A percentile compares a stretch with the other conserved stretches of the same genome.
These are phyloP conservation scores for Motacilla alba DNA, from an alignment of 2,113 vertebrate species.

Conservation along the genomic window DNA sequence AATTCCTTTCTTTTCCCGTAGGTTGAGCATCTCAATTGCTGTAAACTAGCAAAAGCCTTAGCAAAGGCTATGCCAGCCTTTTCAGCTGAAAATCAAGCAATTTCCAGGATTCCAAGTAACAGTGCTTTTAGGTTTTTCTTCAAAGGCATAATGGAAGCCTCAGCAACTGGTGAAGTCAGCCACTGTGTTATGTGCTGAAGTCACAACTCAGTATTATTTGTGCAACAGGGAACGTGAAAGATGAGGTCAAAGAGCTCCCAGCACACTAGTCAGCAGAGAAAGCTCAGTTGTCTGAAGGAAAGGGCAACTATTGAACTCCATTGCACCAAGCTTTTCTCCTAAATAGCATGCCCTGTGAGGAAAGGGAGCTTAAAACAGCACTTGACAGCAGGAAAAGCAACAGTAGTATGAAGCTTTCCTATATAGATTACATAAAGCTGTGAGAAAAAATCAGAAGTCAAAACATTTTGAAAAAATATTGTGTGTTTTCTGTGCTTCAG, in stretches of 20 bases:
- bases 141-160: not conserved
- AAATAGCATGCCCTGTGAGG: not conserved
- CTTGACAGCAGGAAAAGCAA: constrained; percentile 5
- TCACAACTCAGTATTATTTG: not conserved
- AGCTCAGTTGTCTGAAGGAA: constrained; percentile 21
- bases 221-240: not conserved
- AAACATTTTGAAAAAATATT: constrained; percentile 31
- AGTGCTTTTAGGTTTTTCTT: not conserved
- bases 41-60: not conserved
- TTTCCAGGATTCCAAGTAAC: not conserved
- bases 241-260: not conserved
- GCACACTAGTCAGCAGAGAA: not conserved
- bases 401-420: not conserved
- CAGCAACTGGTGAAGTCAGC: not conserved
- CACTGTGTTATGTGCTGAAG: not conserved
- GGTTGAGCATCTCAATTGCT: not conserved
- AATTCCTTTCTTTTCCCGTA: not conserved
- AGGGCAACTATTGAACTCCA: constrained; percentile 6
- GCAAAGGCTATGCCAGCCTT: not conserved
- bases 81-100: not conserved
- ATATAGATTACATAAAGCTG: not conserved
- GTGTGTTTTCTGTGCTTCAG: constrained; percentile 17
- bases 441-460: constrained; percentile 26
- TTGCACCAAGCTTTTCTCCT: not conserved
- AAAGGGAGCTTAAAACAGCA: not conserved